Evolutionary conservation across 2,113 vertebrate species (phyloP), one percentile per base, ranked within the genome.

Genomic region (Labeo rohita): DNA sequence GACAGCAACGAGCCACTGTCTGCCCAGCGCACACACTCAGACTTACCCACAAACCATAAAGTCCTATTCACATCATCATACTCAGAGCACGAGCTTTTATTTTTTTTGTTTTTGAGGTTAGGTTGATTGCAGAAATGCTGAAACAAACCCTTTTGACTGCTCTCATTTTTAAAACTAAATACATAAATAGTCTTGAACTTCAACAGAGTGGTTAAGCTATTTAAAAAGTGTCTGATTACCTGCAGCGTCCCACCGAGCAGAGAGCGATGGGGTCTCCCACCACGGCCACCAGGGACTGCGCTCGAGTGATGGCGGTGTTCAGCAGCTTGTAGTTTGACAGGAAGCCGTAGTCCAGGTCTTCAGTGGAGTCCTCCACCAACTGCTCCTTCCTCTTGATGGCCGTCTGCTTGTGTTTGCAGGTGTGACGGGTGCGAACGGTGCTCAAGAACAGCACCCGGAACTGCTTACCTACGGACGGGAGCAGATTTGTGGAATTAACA

Each of bases 321-420:
- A 99, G 98, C 85, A 99, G 98, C 91, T 99, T 99, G 94, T 99
- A 99, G 93, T 99, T 99, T 82, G 98, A 99, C 79, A 99, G 94
- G 93, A 99, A 99, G 87, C 98, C 98, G 34, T 99, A 99, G 95
- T 99, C 98, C 81, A 99, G 95, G 86, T 99, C 98, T 85, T 99
- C 98, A 0, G 98, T 99, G 3, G 98, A 99, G 92, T 99, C 98
- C 94, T 99, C 98, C 89, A 98, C 94, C 59, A 99, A 95, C 92
- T 99, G 98, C 80, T 99, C 98, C 93, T 99, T 99, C 86, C 98
- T 96, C 93, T 98, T 99, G 92, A 99, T 99, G 84, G 98, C 97
- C 0, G 98, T 98, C 95, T 99, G 98, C 92, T 98, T 99, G 92
- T 99, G 98, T 94, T 99, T 99, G 94, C 98, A 99, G 0, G 98